Evolutionary conservation across 2,113 vertebrate genomes (phyloP).

Genomic region (Spermophilus dauricus): DNA sequence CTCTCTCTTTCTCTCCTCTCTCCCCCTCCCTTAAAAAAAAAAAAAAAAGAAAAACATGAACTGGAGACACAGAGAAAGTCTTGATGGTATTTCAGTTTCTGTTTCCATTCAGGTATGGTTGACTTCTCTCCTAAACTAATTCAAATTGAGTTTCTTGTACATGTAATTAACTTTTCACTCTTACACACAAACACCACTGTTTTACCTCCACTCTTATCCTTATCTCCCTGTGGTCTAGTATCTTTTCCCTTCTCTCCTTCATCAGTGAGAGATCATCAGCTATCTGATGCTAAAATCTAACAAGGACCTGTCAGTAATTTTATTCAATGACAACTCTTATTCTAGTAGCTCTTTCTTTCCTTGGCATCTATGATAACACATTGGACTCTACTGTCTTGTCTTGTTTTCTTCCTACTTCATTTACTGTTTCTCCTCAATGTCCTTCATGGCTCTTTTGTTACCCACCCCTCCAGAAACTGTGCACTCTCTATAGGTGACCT

Average conservation of each 20-base stretch:
- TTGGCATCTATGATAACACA: background rate
- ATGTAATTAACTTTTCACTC: background rate
- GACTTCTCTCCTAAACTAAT: conserved; percentile 15
- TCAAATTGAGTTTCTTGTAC: background rate
- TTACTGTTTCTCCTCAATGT: background rate
- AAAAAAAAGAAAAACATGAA: conserved; percentile 63
- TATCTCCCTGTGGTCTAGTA: background rate
- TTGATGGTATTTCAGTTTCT: conserved; percentile 44
- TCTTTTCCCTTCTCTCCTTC: conserved; percentile 8
- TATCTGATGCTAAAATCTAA: conserved; percentile 28
- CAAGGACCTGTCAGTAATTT: background rate
- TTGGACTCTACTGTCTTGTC: background rate
- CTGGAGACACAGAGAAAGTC: conserved; percentile 13
- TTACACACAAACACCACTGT: background rate
- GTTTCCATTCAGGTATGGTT: background rate
- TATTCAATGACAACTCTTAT: background rate
- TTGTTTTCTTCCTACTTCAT: background rate
- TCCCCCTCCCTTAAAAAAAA: no score
- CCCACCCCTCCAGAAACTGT: background rate
- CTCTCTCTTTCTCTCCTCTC: no score
- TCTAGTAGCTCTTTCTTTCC: conserved; percentile 43
- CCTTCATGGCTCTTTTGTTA: background rate
- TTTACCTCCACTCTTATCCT: background rate
- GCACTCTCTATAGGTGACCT: background rate
- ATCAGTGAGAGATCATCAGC: background rate